A percentile compares a stretch with the other conserved stretches of the same genome.
phyloP scores from a whole-genome alignment of 2,797 vertebrate species.

The Dendrocincla tyrannina region DNA sequence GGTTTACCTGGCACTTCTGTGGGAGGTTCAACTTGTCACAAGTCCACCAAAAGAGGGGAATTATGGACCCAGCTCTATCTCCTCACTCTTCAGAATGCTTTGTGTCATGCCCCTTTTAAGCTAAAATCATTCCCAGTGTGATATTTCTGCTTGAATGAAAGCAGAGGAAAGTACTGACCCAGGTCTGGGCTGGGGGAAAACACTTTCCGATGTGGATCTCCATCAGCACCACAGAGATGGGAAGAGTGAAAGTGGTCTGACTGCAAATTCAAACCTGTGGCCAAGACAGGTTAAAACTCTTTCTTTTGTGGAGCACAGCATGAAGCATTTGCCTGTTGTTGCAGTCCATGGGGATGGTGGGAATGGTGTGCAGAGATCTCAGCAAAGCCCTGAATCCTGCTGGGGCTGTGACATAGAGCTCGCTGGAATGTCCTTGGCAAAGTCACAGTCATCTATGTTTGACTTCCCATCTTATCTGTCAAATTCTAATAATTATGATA shows the following conservation, averaged over 20 bases:
- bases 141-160: not conserved
- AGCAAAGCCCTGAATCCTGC: not conserved
- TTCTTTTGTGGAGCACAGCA: not conserved
- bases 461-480: not conserved
- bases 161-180: not conserved
- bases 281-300: fast-evolving
- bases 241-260: not conserved
- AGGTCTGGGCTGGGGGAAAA: not conserved
- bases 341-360: fast-evolving
- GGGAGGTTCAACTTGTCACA: not conserved
- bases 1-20: not conserved
- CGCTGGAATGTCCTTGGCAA: not conserved
- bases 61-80: not conserved
- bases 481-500: not conserved
- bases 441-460: not conserved
- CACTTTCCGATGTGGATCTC: not conserved
- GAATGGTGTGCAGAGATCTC: not conserved
- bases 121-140: not conserved
- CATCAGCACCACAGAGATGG: not conserved
- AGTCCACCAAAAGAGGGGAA: not conserved
- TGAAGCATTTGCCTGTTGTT: not conserved
- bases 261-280: not conserved
- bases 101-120: not conserved
- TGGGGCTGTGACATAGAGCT: not conserved
- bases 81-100: fast-evolving